Evolutionary conservation across 2,113 vertebrate species (phyloP).

Genomic region (Oryzias javanicus): DNA sequence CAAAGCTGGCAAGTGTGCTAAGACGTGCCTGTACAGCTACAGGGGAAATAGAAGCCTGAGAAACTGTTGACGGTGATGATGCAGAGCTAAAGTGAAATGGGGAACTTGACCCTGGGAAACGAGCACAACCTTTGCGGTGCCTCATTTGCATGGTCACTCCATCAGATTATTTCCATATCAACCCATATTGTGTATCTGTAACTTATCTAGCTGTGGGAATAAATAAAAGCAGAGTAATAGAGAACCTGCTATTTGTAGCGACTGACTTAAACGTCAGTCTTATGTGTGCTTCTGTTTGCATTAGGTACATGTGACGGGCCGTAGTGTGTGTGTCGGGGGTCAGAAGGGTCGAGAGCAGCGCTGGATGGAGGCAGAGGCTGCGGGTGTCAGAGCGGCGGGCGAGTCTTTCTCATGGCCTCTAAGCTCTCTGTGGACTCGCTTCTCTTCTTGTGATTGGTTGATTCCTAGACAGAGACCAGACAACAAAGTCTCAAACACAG

Average conservation of each 20-base stretch:
- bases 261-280: neutral
- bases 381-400: conserved; percentile 48
- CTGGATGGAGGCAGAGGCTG: conserved; percentile 50
- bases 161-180: conserved; percentile 22
- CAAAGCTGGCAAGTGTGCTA: conserved; percentile 36
- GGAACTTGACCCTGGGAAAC: conserved; percentile 72
- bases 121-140: conserved; percentile 9
- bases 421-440: conserved; percentile 59
- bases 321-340: conserved; percentile 52
- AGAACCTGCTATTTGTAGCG: neutral
- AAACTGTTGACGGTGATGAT: conserved; percentile 45
- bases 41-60: conserved; percentile 49
- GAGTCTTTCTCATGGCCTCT: conserved; percentile 77
- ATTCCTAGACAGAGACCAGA: conserved; percentile 53
- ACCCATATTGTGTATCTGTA: conserved; percentile 9
- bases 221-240: neutral
- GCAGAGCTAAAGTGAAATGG: conserved; percentile 43
- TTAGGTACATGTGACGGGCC: conserved; percentile 41
- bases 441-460: conserved; percentile 65
- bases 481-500: conserved; percentile 34
- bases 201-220: conserved; percentile 10
- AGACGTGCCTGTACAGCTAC: conserved; percentile 39
- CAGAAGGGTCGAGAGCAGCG: conserved; percentile 62
- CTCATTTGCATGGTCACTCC: conserved; percentile 46
- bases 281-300: conserved; percentile 34